Evolutionary conservation across 2,888 invertebrate species (phyloP).

Genomic region (Aphidius colemani): DNA sequence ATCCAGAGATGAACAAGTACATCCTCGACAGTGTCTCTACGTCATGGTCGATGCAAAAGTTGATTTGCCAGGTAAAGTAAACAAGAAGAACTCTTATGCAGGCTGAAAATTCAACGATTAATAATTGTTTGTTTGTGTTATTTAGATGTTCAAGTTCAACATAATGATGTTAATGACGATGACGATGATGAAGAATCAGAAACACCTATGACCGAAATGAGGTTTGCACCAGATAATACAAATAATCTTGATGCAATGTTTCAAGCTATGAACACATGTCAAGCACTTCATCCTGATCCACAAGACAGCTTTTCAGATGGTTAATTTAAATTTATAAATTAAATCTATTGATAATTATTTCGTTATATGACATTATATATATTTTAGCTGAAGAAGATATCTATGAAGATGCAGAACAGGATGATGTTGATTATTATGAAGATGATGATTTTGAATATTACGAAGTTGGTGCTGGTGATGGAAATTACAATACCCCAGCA

Average conservation of each 20-base stretch:
- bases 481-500: conserved; percentile 52
- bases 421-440: conserved; percentile 43
- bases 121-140: neutral
- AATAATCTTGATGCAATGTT: conserved; percentile 71
- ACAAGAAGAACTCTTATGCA: neutral
- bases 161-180: conserved; percentile 37
- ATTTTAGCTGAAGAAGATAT: conserved; percentile 60
- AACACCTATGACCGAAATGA: conserved; percentile 70
- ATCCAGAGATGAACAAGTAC: conserved; percentile 68
- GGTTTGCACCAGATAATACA: conserved; percentile 72
- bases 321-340: conserved; percentile 35
- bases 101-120: neutral
- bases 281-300: conserved; percentile 80
- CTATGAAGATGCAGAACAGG: conserved; percentile 61
- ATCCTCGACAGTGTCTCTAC: conserved; percentile 74
- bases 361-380: conserved; percentile 17
- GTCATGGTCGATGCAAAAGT: conserved; percentile 74
- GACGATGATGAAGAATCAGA: conserved; percentile 63
- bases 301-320: conserved; percentile 65
- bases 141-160: conserved; percentile 26
- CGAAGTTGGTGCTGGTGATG: conserved; percentile 60
- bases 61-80: conserved; percentile 62
- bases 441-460: conserved; percentile 46
- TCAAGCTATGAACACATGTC: conserved; percentile 76
- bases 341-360: neutral